Evolutionary conservation across 1,140 invertebrate species (phyloP), one percentile per base, ranked within the genome.

Genomic region (Ips typographus): DNA sequence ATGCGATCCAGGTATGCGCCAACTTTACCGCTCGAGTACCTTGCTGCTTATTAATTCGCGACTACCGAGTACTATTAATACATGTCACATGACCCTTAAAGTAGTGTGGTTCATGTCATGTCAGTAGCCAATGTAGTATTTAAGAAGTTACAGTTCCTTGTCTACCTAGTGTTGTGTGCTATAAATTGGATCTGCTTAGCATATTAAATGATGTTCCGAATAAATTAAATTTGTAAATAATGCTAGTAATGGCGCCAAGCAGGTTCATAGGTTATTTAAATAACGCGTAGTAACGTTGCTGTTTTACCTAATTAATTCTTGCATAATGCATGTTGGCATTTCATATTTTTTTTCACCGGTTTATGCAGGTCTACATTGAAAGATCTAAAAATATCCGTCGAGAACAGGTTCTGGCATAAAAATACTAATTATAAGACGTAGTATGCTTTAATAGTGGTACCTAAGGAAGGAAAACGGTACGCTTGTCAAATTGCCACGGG

Each of bases 391-490:
- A 61, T 68, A 68, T 60, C 66, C 40, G 22, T 56, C 42, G 40
- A 55, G 58, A 68, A 68, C 66, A 68, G 66, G 66, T 68, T 68
- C 58, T 4, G 53, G 58, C 51, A 53, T 68, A 61, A 61, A 65
- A 68, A 56, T 61, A 61, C 65, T 68, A 60, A 68, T 61, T 68
- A 61, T 68, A 68, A 68, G 47, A 61, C 66, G 58, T 68, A 68
- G 66, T 61, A 68, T 59, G 61, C 61, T 65, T 68, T 68, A 68
- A 68, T 68, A 58, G 57, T 68, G 59, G 58, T 68, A 61, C 66
- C 65, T 59, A 59, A 67, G 59, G 58, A 52, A 67, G 56, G 51
- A 61, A 68, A 68, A 68, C 66, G 43, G 61, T 64, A 63, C 60
- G 68, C 53, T 65, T 70, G 62, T 70, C 61, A 65, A 70, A 70